These are phyloP conservation scores for Zaprionus kolodkinae DNA, from an alignment of 1,140 invertebrate genomes.

Conservation along the genomic window DNA sequence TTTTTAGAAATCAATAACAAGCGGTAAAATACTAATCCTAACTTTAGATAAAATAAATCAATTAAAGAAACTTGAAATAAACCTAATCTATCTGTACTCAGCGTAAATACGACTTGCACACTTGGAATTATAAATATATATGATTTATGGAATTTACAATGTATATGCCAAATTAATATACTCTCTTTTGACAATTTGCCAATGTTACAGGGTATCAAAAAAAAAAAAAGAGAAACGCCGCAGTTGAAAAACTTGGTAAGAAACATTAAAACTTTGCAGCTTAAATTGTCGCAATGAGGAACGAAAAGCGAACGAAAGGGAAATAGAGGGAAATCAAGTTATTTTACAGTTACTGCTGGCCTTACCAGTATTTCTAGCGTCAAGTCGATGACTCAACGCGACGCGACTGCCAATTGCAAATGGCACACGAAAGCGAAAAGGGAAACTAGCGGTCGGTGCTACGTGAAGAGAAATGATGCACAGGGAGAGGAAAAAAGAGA, in stretches of 20 bases:
- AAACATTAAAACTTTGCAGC: slow-evolving; percentile 68
- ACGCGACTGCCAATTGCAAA: slow-evolving; percentile 79
- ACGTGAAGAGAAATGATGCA: not conserved
- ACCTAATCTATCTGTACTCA: no score
- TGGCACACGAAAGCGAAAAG: slow-evolving; percentile 61
- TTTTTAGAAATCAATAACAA: not conserved
- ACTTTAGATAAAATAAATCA: no score
- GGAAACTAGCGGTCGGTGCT: slow-evolving; percentile 7
- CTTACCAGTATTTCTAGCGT: slow-evolving; percentile 35
- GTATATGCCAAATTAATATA: not conserved
- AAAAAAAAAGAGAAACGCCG: slow-evolving; percentile 39
- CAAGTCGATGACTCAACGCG: slow-evolving; percentile 65
- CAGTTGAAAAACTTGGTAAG: slow-evolving; percentile 56
- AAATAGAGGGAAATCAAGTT: slow-evolving; percentile 36
- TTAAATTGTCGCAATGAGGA: slow-evolving; percentile 70
- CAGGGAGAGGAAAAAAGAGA: not conserved
- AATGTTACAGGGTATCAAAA: slow-evolving; percentile 24
- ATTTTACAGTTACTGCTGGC: slow-evolving; percentile 29
- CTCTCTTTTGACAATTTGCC: not conserved
- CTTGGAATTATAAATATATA: no score
- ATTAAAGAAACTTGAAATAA: no score
- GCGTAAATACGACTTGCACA: no score
- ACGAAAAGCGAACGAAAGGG: not conserved
- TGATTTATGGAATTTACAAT: no score
- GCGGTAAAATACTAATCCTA: no score